Base-by-base conservation (phyloP, 2,113 vertebrate species). In the Helogale parvula region DNA sequence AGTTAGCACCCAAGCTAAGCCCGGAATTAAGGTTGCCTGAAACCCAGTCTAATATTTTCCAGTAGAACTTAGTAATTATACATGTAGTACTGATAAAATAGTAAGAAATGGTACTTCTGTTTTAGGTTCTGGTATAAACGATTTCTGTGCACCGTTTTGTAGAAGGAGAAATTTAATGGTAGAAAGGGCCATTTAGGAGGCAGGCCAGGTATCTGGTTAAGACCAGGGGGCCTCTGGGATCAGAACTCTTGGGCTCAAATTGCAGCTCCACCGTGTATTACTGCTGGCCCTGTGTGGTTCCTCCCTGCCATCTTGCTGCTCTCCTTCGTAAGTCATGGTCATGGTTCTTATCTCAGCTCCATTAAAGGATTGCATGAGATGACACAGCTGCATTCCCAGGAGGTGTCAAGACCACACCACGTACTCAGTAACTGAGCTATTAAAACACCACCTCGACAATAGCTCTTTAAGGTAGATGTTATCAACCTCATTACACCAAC, bases 381-480 rank as follows among this genome's bases (percentile, higher is more conserved):
- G 41, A 41, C 19, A 27, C 0, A 50, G 38, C 6, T 77, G 27
- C 66, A 9, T 52, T 45, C 14, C 8, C 19, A 33, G 68, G 17
- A 3, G 17, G 0, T 13, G 4, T 31, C 63, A 81, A 41, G 35
- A 60, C 52, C 23, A 38, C 4, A 9, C n/a, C 0, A 4, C 27
- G 3, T 52, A 4, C 27, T 93, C 57, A 38, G 0, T 16, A 29
- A 31, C 23, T 19, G 63, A 94, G n/a, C 4, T 29, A 6, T 60
- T 16, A 5, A 2, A n/a, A 6, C 2, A 0, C 31, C 2, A 9
- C 45, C 52, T 68, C 21, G 3, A 63, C 45, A 25, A 41, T 3
- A 60, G 63, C 54, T 88, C 71, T 74, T 12, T 16, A 66, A 86
- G 47, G 50, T 8, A 89, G 47, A n/a, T 41, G 50, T 74, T 45